These are phyloP conservation scores for Mimumesa dahlbomi DNA, from an alignment of 2,888 invertebrate genomes.

Conservation along the genomic window DNA sequence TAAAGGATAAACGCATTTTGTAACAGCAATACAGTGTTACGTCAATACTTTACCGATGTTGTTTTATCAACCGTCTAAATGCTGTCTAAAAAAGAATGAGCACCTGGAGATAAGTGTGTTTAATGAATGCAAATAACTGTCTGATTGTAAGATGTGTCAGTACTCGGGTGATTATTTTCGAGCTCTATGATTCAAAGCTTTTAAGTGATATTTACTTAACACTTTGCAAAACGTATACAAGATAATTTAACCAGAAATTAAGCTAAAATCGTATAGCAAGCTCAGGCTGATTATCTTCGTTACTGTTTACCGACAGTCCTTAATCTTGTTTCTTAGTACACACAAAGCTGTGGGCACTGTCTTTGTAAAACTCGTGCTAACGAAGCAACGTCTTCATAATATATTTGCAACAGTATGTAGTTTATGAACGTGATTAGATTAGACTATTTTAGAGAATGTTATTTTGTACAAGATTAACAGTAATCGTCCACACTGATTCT, in stretches of 20 bases:
- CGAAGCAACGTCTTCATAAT: background rate
- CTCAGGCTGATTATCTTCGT: slow-evolving; percentile 10
- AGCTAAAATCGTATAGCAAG: background rate
- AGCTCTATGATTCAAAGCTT: too few relatives aligned
- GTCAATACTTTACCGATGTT: too few relatives aligned
- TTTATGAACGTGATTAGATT: too few relatives aligned
- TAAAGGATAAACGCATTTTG: background rate
- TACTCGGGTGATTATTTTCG: too few relatives aligned
- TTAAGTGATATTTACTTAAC: background rate
- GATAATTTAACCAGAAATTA: background rate
- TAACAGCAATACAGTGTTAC: too few relatives aligned
- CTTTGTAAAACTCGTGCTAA: background rate
- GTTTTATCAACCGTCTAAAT: slow-evolving; percentile 16
- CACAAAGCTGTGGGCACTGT: background rate
- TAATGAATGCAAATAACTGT: slow-evolving; percentile 4
- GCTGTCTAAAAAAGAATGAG: background rate
- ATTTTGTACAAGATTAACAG: too few relatives aligned
- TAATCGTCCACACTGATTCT: too few relatives aligned
- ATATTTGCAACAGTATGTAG: too few relatives aligned
- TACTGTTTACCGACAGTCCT: slow-evolving; percentile 10
- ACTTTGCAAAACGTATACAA: background rate
- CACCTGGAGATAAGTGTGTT: slow-evolving; percentile 28
- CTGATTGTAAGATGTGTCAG: too few relatives aligned
- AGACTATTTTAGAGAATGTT: too few relatives aligned
- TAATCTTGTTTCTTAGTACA: slow-evolving; percentile 8